Percentiles rank a stretch among this genome's conserved stretches.
Evolutionary conservation across 2,113 vertebrate genomes (phyloP).

Genomic region (Misgurnus mizolepis): DNA sequence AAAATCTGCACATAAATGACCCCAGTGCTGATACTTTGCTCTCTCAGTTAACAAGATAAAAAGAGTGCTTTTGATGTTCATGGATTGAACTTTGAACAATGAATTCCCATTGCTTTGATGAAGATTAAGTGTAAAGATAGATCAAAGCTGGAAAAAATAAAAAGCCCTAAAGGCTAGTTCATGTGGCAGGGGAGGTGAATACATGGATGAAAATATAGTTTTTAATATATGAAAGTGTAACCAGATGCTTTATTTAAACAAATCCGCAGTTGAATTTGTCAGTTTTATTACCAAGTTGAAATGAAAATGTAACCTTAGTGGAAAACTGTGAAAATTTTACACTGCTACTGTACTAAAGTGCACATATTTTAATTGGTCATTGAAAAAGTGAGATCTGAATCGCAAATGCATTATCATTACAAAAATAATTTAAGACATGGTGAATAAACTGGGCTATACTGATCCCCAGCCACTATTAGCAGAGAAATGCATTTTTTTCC

Average conservation of each 20-base stretch:
- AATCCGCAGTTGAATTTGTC: neutral
- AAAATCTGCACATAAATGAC: neutral
- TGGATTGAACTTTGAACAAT: slow-evolving; percentile 35
- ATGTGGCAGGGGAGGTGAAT: slow-evolving; percentile 22
- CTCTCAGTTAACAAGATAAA: neutral
- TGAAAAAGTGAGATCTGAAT: neutral
- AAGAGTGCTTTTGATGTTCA: slow-evolving; percentile 31
- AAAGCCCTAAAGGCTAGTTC: slow-evolving; percentile 29
- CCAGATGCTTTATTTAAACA: slow-evolving; percentile 34
- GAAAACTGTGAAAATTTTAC: too few relatives aligned
- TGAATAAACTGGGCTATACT: slow-evolving; percentile 26
- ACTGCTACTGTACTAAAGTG: too few relatives aligned
- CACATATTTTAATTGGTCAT: neutral
- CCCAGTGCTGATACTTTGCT: neutral
- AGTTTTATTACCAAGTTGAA: neutral
- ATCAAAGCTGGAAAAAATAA: slow-evolving; percentile 56
- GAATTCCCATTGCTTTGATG: slow-evolving; percentile 53
- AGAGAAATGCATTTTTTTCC: slow-evolving; percentile 46
- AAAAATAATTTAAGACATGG: slow-evolving; percentile 48
- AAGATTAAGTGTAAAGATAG: slow-evolving; percentile 63
- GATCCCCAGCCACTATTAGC: slow-evolving; percentile 42
- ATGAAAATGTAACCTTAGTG: too few relatives aligned
- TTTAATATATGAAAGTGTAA: slow-evolving; percentile 40
- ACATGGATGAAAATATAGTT: slow-evolving; percentile 28
- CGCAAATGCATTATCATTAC: slow-evolving; percentile 3